Percentiles rank a stretch among this genome's conserved stretches.
phyloP scores from a whole-genome alignment of 2,113 vertebrate genomes.

The Lophochroa leadbeateri region DNA sequence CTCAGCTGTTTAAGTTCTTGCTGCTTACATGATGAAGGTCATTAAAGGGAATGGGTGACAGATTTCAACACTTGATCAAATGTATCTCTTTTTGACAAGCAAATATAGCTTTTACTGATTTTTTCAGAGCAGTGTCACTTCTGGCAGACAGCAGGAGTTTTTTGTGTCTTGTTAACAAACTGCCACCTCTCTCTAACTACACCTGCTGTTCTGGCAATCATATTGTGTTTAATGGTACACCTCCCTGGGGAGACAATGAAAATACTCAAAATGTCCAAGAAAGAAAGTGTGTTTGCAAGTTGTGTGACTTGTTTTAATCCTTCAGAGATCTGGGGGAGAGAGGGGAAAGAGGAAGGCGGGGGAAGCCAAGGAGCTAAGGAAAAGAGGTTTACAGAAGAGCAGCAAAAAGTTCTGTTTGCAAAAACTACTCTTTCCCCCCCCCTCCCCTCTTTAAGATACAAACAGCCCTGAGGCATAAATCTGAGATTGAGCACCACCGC shows the following conservation, averaged over 20 bases:
- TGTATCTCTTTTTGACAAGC: neutral
- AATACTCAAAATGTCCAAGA: neutral
- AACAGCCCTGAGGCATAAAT: conserved; percentile 93
- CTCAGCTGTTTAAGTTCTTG: neutral
- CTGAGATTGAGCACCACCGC: conserved; percentile 97
- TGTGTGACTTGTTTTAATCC: neutral
- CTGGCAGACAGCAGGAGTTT: neutral
- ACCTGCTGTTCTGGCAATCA: neutral
- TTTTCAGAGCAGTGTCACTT: neutral
- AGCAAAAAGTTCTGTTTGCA: neutral
- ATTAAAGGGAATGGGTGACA: neutral
- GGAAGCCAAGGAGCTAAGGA: neutral
- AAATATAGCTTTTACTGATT: neutral
- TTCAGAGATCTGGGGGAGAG: neutral
- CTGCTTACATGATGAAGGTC: neutral
- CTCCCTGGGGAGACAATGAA: neutral
- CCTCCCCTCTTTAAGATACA: conserved; percentile 80
- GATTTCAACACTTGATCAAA: neutral
- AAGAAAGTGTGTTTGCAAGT: neutral
- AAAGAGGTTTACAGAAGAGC: neutral
- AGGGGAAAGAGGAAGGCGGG: neutral
- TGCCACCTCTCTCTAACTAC: neutral
- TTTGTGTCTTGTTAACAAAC: conserved; percentile 34
- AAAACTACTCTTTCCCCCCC: neutral
- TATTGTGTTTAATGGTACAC: neutral